Evolutionary conservation across 2,797 vertebrate genomes (phyloP).

Genomic region (Hemitrygon akajei): DNA sequence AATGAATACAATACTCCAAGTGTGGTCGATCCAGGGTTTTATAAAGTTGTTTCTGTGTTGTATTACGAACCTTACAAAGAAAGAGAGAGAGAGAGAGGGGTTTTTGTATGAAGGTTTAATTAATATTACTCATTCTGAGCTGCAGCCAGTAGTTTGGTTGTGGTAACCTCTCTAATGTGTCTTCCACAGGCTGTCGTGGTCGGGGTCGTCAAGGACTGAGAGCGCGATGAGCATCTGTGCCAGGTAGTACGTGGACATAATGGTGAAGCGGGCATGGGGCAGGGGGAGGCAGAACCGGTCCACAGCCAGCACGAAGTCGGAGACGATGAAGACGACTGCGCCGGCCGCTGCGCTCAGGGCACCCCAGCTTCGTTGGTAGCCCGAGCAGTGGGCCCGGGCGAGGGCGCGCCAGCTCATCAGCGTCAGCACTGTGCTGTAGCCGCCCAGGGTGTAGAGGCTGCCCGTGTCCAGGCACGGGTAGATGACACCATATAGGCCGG

Average conservation of each 20-base stretch:
- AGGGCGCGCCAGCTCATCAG: slow-evolving; percentile 59
- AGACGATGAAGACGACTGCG: slow-evolving; percentile 62
- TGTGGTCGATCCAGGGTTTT: too few species aligned
- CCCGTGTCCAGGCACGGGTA: slow-evolving; percentile 44
- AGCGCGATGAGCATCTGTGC: slow-evolving; percentile 68
- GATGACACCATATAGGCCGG: background rate
- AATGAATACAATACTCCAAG: too few species aligned
- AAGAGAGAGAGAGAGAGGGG: too few species aligned
- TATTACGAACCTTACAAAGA: too few species aligned
- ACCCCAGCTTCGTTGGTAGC: slow-evolving; percentile 12
- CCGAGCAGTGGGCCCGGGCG: slow-evolving; percentile 42
- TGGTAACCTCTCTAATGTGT: slow-evolving; percentile 44
- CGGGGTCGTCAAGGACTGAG: slow-evolving; percentile 41
- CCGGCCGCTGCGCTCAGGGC: slow-evolving; percentile 50
- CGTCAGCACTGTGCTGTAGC: slow-evolving; percentile 57
- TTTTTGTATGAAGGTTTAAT: background rate
- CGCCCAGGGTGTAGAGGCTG: slow-evolving; percentile 53
- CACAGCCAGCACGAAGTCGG: slow-evolving; percentile 62
- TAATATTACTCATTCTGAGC: background rate
- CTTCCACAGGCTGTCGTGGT: slow-evolving; percentile 61
- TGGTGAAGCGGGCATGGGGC: slow-evolving; percentile 41
- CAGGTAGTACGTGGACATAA: slow-evolving; percentile 76
- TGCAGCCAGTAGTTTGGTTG: too few species aligned
- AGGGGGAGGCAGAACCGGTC: slow-evolving; percentile 57
- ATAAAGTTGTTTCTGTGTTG: too few species aligned